Evolutionary conservation across 2,797 vertebrate species (phyloP).

Genomic region (Leptatherina wallacei): DNA sequence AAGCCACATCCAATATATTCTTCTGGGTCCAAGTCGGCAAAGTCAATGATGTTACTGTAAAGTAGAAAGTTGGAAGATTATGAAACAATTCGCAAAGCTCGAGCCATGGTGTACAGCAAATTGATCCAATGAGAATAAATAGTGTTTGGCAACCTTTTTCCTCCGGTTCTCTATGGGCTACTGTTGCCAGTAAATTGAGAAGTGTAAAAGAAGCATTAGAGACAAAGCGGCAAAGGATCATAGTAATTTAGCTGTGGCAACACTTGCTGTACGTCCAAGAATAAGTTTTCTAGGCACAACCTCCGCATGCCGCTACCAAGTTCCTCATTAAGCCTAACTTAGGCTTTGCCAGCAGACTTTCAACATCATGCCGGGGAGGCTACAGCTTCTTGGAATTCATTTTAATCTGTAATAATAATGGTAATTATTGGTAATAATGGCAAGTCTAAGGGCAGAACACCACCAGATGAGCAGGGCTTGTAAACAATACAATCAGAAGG

Average conservation of each 20-base stretch:
- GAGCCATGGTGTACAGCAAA: slow-evolving; percentile 71
- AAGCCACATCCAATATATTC: slow-evolving; percentile 40
- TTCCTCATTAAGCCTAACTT: slow-evolving; percentile 7
- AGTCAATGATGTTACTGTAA: slow-evolving; percentile 62
- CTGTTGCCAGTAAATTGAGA: slow-evolving; percentile 63
- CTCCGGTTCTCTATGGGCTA: slow-evolving; percentile 32
- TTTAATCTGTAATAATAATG: not conserved
- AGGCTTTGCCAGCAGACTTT: not conserved
- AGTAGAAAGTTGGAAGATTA: slow-evolving; percentile 56
- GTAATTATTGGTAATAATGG: not conserved
- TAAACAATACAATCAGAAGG: not conserved
- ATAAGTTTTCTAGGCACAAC: slow-evolving; percentile 40
- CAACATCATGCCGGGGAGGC: not conserved
- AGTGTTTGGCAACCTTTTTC: slow-evolving; percentile 60
- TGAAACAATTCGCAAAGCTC: slow-evolving; percentile 64
- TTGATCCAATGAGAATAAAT: slow-evolving; percentile 68
- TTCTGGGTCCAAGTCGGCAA: slow-evolving; percentile 63
- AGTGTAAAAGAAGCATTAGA: slow-evolving; percentile 56
- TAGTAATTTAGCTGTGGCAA: slow-evolving; percentile 63
- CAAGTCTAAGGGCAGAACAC: slow-evolving; percentile 9
- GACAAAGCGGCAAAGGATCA: slow-evolving; percentile 51
- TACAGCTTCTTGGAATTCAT: slow-evolving; percentile 13
- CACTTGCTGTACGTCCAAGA: slow-evolving; percentile 28
- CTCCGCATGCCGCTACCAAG: slow-evolving; percentile 9
- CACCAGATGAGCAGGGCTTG: slow-evolving; percentile 6